phyloP scores from a whole-genome alignment of 2,113 vertebrate genomes.

The Paramisgurnus dabryanus region DNA sequence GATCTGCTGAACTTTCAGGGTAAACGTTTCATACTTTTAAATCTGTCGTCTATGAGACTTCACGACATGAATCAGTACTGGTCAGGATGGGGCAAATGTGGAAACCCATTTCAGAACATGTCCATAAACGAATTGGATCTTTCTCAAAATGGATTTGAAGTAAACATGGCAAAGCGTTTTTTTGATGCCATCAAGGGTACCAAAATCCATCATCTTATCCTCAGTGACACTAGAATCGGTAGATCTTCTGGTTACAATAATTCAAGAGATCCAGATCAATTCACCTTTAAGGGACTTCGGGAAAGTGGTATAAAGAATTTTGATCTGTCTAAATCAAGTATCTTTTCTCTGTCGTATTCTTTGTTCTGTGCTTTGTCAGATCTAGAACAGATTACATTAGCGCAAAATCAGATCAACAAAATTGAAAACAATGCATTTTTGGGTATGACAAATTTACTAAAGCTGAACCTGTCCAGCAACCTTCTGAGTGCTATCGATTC shows the following conservation, averaged over 20 bases:
- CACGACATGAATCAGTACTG: background rate
- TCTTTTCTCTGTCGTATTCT: constrained; percentile 74
- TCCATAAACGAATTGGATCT: constrained; percentile 71
- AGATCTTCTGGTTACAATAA: background rate
- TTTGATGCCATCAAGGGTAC: background rate
- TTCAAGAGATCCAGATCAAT: constrained; percentile 44
- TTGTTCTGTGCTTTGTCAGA: constrained; percentile 72
- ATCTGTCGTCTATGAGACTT: constrained; percentile 59
- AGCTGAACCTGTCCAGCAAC: constrained; percentile 82
- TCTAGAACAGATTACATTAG: constrained; percentile 71
- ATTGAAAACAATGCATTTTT: constrained; percentile 76
- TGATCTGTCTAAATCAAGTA: constrained; percentile 70
- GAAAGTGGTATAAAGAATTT: constrained; percentile 68
- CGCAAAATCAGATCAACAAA: constrained; percentile 80
- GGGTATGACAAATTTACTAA: constrained; percentile 72
- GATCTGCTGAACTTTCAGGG: constrained; percentile 78
- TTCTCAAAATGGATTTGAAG: constrained; percentile 51
- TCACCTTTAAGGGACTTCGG: constrained; percentile 79
- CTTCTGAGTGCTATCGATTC: constrained; percentile 79
- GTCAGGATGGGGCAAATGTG: constrained; percentile 75
- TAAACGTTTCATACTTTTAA: constrained; percentile 72
- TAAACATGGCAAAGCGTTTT: background rate
- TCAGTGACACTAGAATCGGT: constrained; percentile 1
- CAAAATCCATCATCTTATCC: constrained; percentile 3
- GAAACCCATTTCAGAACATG: constrained; percentile 80